Evolutionary conservation across 2,797 vertebrate genomes (phyloP).

Genomic region (Cynopterus sphinx): DNA sequence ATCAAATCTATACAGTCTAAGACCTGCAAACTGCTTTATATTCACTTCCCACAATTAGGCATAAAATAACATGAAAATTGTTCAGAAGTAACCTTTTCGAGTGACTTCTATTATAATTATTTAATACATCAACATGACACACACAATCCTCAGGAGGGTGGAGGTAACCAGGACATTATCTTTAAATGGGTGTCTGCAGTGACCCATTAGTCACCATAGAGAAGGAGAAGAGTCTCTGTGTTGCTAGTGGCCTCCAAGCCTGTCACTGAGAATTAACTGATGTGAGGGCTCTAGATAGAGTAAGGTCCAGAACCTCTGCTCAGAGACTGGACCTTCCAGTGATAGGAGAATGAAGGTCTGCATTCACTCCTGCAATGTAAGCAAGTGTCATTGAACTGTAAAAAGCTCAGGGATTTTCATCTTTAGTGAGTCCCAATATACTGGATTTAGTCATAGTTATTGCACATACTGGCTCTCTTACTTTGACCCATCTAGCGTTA

Average conservation of each 20-base stretch:
- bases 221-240: background rate
- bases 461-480: background rate
- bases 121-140: background rate
- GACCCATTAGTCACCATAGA: background rate
- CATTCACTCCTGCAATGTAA: background rate
- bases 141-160: background rate
- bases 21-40: background rate
- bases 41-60: background rate
- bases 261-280: background rate
- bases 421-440: background rate
- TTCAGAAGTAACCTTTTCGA: background rate
- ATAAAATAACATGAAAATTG: background rate
- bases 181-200: background rate
- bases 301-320: background rate
- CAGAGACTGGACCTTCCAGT: background rate
- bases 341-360: background rate
- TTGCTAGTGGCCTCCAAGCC: background rate
- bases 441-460: background rate
- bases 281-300: background rate
- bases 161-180: background rate
- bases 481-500: background rate
- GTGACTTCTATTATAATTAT: background rate
- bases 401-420: background rate
- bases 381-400: background rate
- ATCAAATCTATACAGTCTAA: background rate